phyloP scores from a whole-genome alignment of 2,797 vertebrate genomes.

The Tolypeutes matacus region DNA sequence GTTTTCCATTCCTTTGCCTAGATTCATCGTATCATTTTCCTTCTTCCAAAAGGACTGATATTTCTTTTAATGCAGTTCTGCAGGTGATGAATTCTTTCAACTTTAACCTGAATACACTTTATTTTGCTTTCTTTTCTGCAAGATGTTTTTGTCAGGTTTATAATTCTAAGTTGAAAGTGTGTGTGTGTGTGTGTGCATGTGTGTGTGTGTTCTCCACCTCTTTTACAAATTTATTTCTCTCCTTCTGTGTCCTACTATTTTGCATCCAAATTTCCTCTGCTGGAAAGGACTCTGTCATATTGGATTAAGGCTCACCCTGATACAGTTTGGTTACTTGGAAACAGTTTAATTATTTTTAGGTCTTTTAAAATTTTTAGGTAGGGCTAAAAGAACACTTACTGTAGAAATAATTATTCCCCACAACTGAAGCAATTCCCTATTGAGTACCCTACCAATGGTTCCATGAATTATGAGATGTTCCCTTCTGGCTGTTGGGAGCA shows the following conservation, averaged over 20 bases:
- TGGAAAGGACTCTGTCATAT: no score
- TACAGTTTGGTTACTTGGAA: not conserved
- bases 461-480: not conserved
- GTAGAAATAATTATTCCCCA: not conserved
- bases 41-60: no score
- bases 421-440: not conserved
- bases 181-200: not conserved
- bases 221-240: no score
- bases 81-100: no score
- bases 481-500: not conserved
- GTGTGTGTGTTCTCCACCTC: not conserved
- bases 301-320: no score
- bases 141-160: not conserved
- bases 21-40: not conserved
- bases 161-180: not conserved
- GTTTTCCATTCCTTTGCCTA: not conserved
- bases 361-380: not conserved
- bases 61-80: no score
- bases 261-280: no score
- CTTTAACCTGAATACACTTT: no score
- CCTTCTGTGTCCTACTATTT: no score
- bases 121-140: not conserved
- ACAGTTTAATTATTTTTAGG: not conserved
- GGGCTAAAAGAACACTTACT: not conserved
- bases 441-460: not conserved